Evolutionary conservation across 2,113 vertebrate genomes (phyloP), one percentile per base, ranked within the genome.

Genomic region (Oostethus manadensis): DNA sequence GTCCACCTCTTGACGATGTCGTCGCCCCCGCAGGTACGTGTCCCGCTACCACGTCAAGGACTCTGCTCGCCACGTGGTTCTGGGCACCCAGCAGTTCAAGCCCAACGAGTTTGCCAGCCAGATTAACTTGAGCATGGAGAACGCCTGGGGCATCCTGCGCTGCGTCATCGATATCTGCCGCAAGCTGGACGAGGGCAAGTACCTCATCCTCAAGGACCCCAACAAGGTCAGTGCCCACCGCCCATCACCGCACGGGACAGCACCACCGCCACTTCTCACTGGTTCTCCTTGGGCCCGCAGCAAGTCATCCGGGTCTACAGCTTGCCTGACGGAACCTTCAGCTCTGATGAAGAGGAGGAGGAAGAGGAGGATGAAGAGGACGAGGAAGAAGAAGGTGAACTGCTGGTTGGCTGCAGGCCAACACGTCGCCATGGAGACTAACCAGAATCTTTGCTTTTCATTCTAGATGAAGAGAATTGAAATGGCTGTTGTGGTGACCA

Each of bases 41-140:
- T 99, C 97, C 45, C 94, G 97, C 22, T 99, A 98, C 89, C 96
- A 99, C 0, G 93, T 93, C 22, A 99, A 99, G 64, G 97, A 99
- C 86, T 98, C 96, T 0, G 88, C 97, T 0, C 93, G 96, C 44
- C 97, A 99, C 0, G 97, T 99, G 61, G 87, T 99, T 83, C 89
- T 99, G 80, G 97, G 97, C 51, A 98, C 95, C 0, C 97, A 99
- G 88, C 97, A 99, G 88, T 99, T 99, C 89, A 98, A 99, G 78
- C 97, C 97, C 38, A 98, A 95, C 17, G 97, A 99, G 87, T 99
- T 99, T 8, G 96, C 97, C 88, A 98, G 94, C 86, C 97, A 99
- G 90, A 99, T 99, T 73, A 99, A 99, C 88, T 91, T 99, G 88
- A 98, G 95, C 60, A 96, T 99, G 84, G 97, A 99, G 89, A 99